Base-by-base conservation (phyloP, 1,140 invertebrate genomes). In the Musca vetustissima region DNA sequence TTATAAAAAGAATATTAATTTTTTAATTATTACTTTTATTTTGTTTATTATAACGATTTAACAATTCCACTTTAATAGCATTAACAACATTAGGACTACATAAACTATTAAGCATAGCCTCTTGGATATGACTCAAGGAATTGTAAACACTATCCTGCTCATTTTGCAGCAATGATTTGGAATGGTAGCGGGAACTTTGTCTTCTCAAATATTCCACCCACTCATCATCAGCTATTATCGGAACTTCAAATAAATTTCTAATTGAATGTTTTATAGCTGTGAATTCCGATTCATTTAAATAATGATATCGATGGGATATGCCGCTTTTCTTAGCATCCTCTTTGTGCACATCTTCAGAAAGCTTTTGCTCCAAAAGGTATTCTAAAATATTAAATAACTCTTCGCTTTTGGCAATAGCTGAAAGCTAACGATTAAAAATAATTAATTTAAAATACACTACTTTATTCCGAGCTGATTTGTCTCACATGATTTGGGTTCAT, bases 401-500 rank as follows among this genome's bases (percentile, higher is more conserved):
- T 2, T 49, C 47, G 2, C 17, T 48, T 0, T 7, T 28, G 15
- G 22, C 8, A 25, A 28, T n/a, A 9, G 11, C 1, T 19, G 43
- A 4, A 7, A 65, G 13, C 64, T 65, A 13, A n/a, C n/a, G n/a
- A n/a, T n/a, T 1, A 68, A 68, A 24, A 13, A 57, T 57, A 43
- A 57, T 36, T 36, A 9, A 1, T 57, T 13, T 66, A n/a, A 50
- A 24, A 49, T 24, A n/a, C 28, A 22, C 4, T 13, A 47, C n/a
- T 47, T 47, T 19, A n/a, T 47, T 32, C 15, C 24, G 15, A n/a
- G 25, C 1, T 32, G 17, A 32, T 36, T 53, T 24, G 14, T 17
- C 17, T 43, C 49, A 81, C 68, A 24, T 81, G 77, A 70, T 81
- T 81, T 36, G 79, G 79, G 76, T 81, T 81, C 7, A 81, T 49